These are phyloP conservation scores for Dicranocentrus wangi DNA, from an alignment of 2,888 invertebrate genomes.

Conservation along the genomic window DNA sequence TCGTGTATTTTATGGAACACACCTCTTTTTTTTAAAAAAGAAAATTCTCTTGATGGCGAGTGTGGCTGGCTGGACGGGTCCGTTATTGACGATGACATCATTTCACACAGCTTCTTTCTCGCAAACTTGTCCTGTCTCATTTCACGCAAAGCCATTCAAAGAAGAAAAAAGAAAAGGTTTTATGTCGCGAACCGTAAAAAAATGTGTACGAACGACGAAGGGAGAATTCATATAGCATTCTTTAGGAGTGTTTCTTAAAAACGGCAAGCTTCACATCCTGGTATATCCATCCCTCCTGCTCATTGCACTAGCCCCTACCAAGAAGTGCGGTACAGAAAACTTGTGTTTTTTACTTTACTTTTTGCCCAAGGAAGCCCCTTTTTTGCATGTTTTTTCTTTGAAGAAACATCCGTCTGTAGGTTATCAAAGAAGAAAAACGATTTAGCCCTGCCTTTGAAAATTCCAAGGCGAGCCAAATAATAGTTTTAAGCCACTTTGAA, in stretches of 20 bases:
- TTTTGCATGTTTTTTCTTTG: constrained; percentile 23
- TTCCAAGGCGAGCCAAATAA: constrained; percentile 31
- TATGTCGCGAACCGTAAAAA: background rate
- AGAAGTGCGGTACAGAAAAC: no score
- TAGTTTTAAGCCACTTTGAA: background rate
- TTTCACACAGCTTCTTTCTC: constrained; percentile 26
- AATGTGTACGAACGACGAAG: background rate
- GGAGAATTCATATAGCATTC: background rate
- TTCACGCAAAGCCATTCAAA: constrained; percentile 5
- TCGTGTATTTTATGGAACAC: constrained; percentile 35
- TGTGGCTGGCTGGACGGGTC: constrained; percentile 38
- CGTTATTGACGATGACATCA: constrained; percentile 46
- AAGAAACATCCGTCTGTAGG: constrained; percentile 34
- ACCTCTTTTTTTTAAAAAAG: no score
- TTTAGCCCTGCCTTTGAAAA: constrained; percentile 39
- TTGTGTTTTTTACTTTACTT: no score
- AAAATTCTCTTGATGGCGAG: no score
- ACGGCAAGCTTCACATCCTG: no score
- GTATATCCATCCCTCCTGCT: no score
- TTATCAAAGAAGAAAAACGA: constrained; percentile 5
- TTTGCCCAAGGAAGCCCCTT: no score
- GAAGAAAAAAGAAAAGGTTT: background rate
- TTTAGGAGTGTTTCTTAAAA: constrained; percentile 1
- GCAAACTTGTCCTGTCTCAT: constrained; percentile 50
- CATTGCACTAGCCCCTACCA: no score